A percentile compares a stretch with the other conserved stretches of the same genome.
phyloP scores from a whole-genome alignment of 1,140 invertebrate genomes.

The Drosophila rhopaloa region DNA sequence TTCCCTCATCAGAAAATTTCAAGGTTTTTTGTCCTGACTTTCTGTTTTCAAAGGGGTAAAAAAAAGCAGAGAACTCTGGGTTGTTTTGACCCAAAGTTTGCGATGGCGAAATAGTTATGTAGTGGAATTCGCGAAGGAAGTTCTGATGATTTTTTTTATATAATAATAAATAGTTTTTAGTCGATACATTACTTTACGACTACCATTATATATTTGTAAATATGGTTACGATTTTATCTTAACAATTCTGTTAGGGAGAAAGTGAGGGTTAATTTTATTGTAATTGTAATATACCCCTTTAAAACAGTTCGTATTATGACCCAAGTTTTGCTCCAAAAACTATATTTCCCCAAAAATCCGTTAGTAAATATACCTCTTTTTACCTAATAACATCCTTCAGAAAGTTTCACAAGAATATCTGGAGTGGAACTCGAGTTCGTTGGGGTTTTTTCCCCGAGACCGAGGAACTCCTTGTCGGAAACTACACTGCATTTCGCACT shows the following conservation, averaged over 20 bases:
- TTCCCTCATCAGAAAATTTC: constrained; percentile 21
- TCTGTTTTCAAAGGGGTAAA: constrained; percentile 15
- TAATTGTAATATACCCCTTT: no score
- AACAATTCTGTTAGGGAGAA: no score
- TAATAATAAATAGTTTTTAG: no score
- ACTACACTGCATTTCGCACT: constrained; percentile 53
- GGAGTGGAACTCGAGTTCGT: constrained; percentile 33
- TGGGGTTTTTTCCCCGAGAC: background rate
- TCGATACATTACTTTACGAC: no score
- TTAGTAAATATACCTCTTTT: constrained; percentile 11
- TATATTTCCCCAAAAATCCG: background rate
- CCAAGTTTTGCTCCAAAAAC: no score
- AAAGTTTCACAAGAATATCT: constrained; percentile 31
- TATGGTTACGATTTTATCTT: no score
- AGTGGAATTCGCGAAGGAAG: background rate
- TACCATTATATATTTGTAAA: no score
- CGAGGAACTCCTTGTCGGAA: constrained; percentile 15
- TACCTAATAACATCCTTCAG: constrained; percentile 1
- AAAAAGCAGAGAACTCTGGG: constrained; percentile 9
- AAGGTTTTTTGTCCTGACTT: constrained; percentile 41
- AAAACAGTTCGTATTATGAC: no score
- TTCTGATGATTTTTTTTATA: no score
- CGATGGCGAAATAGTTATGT: background rate
- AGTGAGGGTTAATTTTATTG: no score
- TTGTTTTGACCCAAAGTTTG: background rate